Evolutionary conservation across 2,888 invertebrate genomes (phyloP).

Genomic region (Xylota segnis): DNA sequence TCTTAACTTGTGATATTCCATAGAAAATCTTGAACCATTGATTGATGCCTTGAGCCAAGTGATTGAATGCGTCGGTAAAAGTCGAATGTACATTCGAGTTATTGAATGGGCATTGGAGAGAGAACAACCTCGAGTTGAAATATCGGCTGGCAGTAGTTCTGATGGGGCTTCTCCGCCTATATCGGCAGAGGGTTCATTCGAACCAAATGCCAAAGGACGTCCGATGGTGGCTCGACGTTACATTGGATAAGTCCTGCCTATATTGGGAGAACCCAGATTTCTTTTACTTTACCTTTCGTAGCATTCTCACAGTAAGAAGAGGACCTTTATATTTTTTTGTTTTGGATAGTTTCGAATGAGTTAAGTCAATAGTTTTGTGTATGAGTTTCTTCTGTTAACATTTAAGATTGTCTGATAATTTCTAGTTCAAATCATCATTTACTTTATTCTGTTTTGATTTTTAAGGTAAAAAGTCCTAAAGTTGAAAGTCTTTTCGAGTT

Average conservation of each 20-base stretch:
- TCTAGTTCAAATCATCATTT: not conserved
- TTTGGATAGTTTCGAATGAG: not conserved
- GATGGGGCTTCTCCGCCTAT: constrained; percentile 13
- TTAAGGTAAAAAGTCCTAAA: not conserved
- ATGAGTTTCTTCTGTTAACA: not conserved
- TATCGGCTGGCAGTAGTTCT: not conserved
- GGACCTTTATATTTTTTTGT: not conserved
- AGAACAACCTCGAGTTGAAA: not conserved
- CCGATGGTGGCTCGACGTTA: constrained; percentile 42
- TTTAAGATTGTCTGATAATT: constrained; percentile 5
- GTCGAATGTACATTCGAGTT: constrained; percentile 54
- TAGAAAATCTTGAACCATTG: constrained; percentile 45
- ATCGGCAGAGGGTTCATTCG: not conserved
- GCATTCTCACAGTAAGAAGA: not conserved
- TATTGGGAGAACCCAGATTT: not conserved
- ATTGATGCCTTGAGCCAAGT: constrained; percentile 24
- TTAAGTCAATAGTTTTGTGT: not conserved
- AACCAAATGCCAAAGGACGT: not conserved
- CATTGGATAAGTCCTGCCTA: constrained; percentile 39
- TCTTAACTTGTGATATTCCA: not conserved
- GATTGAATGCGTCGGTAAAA: constrained; percentile 38
- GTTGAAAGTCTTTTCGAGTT: not conserved
- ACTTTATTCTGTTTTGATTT: not conserved
- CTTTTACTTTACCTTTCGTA: not conserved
- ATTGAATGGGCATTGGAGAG: constrained; percentile 40